Base-by-base conservation (phyloP, 2,797 vertebrate species). In the Rhinichthys osculus region DNA sequence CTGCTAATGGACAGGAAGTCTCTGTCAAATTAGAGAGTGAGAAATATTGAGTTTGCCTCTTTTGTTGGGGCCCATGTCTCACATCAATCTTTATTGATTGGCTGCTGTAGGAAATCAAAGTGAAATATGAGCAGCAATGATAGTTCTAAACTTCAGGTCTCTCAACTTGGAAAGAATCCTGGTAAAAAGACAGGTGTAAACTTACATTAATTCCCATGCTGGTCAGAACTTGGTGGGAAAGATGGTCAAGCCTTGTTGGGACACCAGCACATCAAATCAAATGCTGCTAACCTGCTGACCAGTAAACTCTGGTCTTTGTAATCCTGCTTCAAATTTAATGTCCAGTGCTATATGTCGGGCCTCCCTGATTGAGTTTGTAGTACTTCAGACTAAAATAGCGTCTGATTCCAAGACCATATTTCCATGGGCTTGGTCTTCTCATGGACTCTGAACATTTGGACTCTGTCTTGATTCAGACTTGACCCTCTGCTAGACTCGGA, bases 61-160 rank as follows among this genome's bases (percentile, higher is more conserved):
- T 84, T 87, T 85, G 89, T 85, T 80, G 67, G 69, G 64, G 73
- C 59, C 73, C 54, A 84, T 71, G 87, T 89, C 85, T 86, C 70
- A 85, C 90, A 94, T 95, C 92, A 91, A 92, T 93, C 87, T 80
- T 81, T 72, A 88, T 88, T 52, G 90, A 90, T 83, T 81, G 79
- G 86, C 83, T 89, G 76, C 81, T 3, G 69, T 89, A 92, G 90
- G 91, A 94, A 93, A 94, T 94, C 87, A 64, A 93, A 92, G 89
- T 71, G 92, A 93, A 93, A 93, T 91, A 88, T 87, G 90, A 93
- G 90, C 88, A 38, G 44, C 8, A 33, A 64, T 92, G 89, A 94
- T 93, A 86, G 81, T 88, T 91, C 88, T 89, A 90, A 91, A 91
- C 86, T 89, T 83, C n/a, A 50, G 30, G 86, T 90, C 91, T 91